Evolutionary conservation across 2,797 vertebrate genomes (phyloP).

Genomic region (Lithobates pipiens): DNA sequence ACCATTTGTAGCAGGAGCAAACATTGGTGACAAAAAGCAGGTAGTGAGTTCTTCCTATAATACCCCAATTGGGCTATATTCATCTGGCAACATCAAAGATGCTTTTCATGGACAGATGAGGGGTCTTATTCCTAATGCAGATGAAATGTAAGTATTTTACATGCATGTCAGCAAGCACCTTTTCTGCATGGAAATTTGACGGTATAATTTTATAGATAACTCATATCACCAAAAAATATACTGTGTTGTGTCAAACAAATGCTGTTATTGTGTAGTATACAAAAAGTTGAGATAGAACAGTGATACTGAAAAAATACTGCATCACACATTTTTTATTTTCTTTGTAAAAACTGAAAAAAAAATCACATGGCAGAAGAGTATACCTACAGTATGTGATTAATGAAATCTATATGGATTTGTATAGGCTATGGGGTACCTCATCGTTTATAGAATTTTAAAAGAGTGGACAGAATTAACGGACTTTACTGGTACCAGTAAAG

Average conservation of each 20-base stretch:
- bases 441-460: no score
- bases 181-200: constrained; percentile 21
- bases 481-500: no score
- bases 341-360: no score
- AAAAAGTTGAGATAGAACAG: no score
- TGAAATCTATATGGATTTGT: no score
- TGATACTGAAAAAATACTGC: not conserved
- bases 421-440: no score
- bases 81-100: constrained; percentile 95
- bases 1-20: constrained; percentile 94
- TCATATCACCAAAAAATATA: not conserved
- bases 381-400: no score
- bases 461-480: no score
- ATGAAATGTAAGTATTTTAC: constrained; percentile 83
- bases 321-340: no score
- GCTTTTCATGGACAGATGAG: constrained; percentile 94
- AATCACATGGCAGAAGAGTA: no score
- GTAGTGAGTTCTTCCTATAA: constrained; percentile 98
- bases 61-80: constrained; percentile 97
- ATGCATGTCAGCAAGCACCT: not conserved
- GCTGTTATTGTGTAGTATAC: no score
- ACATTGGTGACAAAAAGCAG: constrained; percentile 94
- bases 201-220: not conserved
- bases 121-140: constrained; percentile 84
- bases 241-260: not conserved